These are phyloP conservation scores for Megalops atlanticus DNA, from an alignment of 2,113 vertebrate species.

Conservation along the genomic window DNA sequence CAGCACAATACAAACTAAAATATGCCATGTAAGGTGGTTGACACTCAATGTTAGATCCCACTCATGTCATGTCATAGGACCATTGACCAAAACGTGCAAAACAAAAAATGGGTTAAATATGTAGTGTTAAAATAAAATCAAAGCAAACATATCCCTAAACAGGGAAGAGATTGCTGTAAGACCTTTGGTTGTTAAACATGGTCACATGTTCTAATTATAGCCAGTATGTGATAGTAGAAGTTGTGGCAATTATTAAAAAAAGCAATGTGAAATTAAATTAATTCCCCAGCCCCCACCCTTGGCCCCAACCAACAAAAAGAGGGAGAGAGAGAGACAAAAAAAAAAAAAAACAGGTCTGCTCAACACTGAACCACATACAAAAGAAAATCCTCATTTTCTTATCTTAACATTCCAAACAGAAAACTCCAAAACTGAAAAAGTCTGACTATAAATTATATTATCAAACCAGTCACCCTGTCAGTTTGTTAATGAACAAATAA, in stretches of 20 bases:
- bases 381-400: slow-evolving; percentile 64
- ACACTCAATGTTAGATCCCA: slow-evolving; percentile 39
- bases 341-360: slow-evolving; percentile 55
- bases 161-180: slow-evolving; percentile 43
- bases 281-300: slow-evolving; percentile 31
- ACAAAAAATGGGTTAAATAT: slow-evolving; percentile 52
- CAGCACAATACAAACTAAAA: slow-evolving; percentile 64
- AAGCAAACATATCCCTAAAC: slow-evolving; percentile 34
- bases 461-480: slow-evolving; percentile 55
- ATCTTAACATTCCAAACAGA: slow-evolving; percentile 63
- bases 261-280: no score
- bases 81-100: slow-evolving; percentile 57
- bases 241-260: no score
- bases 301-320: no score
- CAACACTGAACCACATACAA: slow-evolving; percentile 55
- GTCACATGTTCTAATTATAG: slow-evolving; percentile 22
- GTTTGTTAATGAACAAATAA: slow-evolving; percentile 58
- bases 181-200: slow-evolving; percentile 4
- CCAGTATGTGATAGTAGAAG: slow-evolving; percentile 27
- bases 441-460: slow-evolving; percentile 68
- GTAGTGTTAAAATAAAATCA: slow-evolving; percentile 44
- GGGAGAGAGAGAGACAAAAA: no score
- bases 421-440: slow-evolving; percentile 55
- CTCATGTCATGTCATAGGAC: slow-evolving; percentile 31
- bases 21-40: slow-evolving; percentile 50